These are phyloP conservation scores for Donacobius atricapilla DNA, from an alignment of 2,113 vertebrate genomes.

Conservation along the genomic window DNA sequence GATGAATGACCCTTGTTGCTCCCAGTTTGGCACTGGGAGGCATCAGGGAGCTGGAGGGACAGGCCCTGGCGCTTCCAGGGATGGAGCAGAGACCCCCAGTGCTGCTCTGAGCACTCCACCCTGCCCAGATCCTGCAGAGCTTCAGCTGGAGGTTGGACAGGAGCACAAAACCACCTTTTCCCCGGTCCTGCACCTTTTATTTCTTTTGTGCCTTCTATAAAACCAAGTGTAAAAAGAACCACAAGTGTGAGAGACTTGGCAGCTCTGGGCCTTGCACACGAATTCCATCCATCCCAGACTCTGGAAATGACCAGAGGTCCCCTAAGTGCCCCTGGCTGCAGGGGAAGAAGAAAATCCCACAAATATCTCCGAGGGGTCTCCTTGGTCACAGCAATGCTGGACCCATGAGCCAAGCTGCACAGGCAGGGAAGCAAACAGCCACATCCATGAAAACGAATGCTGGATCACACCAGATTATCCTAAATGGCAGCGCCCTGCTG, in stretches of 20 bases:
- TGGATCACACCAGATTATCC: neutral
- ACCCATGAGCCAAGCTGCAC: neutral
- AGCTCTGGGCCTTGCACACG: neutral
- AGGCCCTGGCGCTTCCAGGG: neutral
- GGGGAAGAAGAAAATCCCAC: neutral
- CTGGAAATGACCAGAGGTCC: neutral
- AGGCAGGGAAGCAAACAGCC: neutral
- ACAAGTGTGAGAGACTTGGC: accelerated
- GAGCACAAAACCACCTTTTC: neutral
- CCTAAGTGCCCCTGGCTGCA: neutral
- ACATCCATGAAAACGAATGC: neutral
- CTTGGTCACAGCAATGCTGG: neutral
- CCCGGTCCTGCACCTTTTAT: neutral
- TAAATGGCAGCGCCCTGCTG: neutral
- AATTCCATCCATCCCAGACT: neutral
- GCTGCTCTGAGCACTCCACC: neutral
- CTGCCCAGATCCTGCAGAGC: neutral
- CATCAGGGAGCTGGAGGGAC: neutral
- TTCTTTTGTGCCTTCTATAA: neutral
- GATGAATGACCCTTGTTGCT: neutral
- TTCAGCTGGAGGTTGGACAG: neutral
- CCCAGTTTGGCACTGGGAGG: neutral
- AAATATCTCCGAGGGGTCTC: neutral
- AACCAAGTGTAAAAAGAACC: neutral
- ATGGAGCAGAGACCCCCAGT: neutral